Evolutionary conservation across 2,888 invertebrate species (phyloP).

Genomic region (Drosophila mimetica): DNA sequence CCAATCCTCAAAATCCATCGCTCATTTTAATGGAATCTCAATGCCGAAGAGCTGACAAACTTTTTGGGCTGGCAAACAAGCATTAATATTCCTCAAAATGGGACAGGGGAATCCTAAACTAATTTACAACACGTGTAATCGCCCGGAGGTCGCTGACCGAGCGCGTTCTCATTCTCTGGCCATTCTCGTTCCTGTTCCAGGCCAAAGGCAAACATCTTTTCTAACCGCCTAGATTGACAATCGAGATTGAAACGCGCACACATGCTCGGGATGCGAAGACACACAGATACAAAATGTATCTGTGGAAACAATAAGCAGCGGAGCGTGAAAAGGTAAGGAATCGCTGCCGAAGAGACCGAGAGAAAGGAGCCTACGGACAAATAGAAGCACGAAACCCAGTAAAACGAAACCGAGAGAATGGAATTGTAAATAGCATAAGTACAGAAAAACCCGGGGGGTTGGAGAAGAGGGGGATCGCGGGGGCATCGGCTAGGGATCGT

Average conservation of each 20-base stretch:
- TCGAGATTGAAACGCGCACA: slow-evolving; percentile 72
- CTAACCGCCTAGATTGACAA: slow-evolving; percentile 72
- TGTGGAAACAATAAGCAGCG: slow-evolving; percentile 50
- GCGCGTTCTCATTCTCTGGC: slow-evolving; percentile 30
- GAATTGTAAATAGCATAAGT: slow-evolving; percentile 51
- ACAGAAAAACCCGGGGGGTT: slow-evolving; percentile 4
- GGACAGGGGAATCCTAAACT: slow-evolving; percentile 66
- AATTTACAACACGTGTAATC: slow-evolving; percentile 79
- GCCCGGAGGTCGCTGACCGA: slow-evolving; percentile 71
- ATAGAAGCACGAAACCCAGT: slow-evolving; percentile 38
- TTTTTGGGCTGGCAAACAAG: slow-evolving; percentile 52
- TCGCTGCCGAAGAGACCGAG: slow-evolving; percentile 24
- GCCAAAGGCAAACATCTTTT: slow-evolving; percentile 62
- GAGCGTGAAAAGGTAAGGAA: slow-evolving; percentile 71
- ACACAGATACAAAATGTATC: slow-evolving; percentile 40
- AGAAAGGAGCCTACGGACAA: slow-evolving; percentile 44
- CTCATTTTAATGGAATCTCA: slow-evolving; percentile 17
- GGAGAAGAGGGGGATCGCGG: slow-evolving; percentile 3
- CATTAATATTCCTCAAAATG: slow-evolving; percentile 57
- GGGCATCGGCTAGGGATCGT: slow-evolving; percentile 18
- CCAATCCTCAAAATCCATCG: background rate
- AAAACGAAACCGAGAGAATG: slow-evolving; percentile 42
- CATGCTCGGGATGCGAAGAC: slow-evolving; percentile 9
- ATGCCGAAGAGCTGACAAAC: slow-evolving; percentile 21
- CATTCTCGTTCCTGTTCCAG: slow-evolving; percentile 45